Base-by-base conservation (phyloP, 1,140 invertebrate genomes). In the Metopolophium dirhodum region DNA sequence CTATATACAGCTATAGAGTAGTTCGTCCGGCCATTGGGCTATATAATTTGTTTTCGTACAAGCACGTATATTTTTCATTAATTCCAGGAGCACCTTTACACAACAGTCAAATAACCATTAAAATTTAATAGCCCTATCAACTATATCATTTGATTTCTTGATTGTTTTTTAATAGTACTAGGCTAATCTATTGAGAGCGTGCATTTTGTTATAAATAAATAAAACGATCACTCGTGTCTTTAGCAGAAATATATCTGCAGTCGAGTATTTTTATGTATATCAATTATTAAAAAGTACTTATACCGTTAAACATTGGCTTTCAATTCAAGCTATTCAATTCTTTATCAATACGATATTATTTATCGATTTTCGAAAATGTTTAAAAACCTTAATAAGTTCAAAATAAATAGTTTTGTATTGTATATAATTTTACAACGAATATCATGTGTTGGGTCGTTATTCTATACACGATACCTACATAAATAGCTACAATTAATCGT, bases 101-200 rank as follows among this genome's bases (percentile, higher is more conserved):
- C 89, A 68, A 90, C 88, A 41, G 51, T 41, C 57, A n/a, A 57
- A 90, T 90, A 90, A 90, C 89, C 89, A 90, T 90, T 90, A 90
- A 90, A 68, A 90, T 90, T 68, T 90, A 90, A 90, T 90, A 68
- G 89, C 89, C 37, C 37, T 61, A 26, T 68, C 57, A 68, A 90
- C 88, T 90, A 41, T 90, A 41, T 90, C 88, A 90, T 57, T 90
- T 57, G 89, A 90, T 61, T 68, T 68, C 37, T 90, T 90, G 89
- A 90, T 90, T 90, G 89, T 90, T 90, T 90, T 90, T 90, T 90
- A 90, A 90, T 90, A 90, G 89, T 68, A 30, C 57, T 14, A 47
- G 54, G 11, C 20, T 45, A 51, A 18, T 88, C 30, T 54, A 88
- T 88, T 22, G 85, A 47, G 41, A 47, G 45, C 85, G 26, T 47